Percentiles rank a stretch among this genome's conserved stretches.
Conservation (phyloP, 2,113 vertebrate genomes). For the Psephotus haematonotus region DNA sequence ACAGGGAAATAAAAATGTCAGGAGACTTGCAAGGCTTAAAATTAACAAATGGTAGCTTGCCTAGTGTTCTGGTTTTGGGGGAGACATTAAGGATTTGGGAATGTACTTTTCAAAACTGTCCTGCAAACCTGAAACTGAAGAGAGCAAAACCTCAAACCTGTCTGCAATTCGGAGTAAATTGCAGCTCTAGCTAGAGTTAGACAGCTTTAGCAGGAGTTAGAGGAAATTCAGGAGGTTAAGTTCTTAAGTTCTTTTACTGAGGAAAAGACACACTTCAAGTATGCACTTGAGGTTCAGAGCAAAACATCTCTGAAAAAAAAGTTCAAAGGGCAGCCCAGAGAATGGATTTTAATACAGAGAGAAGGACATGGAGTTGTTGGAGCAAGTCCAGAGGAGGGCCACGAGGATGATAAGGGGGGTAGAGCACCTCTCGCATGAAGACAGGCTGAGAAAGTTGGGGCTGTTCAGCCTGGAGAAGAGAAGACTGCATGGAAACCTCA, state of each 20-base stretch:
- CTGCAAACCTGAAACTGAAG: not conserved
- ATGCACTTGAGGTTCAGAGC: not conserved
- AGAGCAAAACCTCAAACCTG: not conserved
- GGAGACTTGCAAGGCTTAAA: not conserved
- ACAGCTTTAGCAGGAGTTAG: not conserved
- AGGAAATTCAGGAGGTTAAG: not conserved
- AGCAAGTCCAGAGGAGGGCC: not conserved
- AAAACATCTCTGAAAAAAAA: not conserved
- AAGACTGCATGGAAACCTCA: not conserved
- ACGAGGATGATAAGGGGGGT: not conserved
- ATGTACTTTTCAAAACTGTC: not conserved
- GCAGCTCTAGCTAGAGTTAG: not conserved
- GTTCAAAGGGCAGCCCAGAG: not conserved
- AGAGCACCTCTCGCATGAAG: not conserved
- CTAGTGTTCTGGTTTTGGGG: not conserved
- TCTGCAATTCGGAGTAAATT: not conserved
- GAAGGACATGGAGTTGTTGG: not conserved
- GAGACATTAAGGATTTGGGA: not conserved
- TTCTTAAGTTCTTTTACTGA: not conserved
- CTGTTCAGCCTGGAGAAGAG: not conserved
- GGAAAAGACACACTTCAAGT: not conserved
- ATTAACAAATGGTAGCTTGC: not conserved
- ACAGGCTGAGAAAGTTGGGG: not conserved
- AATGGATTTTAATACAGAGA: not conserved
- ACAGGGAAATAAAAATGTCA: slow-evolving; percentile 9